These are phyloP conservation scores for Gallinago stenura DNA, from an alignment of 2,797 vertebrate genomes.

Conservation along the genomic window DNA sequence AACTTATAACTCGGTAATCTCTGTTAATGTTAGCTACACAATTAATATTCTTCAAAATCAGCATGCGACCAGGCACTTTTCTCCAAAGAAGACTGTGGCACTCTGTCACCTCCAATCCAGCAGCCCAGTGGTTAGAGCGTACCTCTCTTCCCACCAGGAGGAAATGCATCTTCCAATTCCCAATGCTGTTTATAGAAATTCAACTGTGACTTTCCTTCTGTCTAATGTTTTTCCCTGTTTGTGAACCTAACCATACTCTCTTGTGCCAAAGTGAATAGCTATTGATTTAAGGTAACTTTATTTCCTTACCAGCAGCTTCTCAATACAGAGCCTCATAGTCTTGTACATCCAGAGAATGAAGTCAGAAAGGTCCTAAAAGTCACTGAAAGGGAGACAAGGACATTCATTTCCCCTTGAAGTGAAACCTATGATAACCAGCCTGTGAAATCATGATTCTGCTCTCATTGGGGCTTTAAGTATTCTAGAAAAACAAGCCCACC, in stretches of 20 bases:
- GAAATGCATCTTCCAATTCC: background rate
- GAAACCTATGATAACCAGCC: background rate
- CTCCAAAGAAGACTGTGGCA: background rate
- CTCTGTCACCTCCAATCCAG: fast-evolving
- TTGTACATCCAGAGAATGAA: background rate
- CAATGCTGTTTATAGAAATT: background rate
- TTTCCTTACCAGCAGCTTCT: background rate
- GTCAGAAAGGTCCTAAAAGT: background rate
- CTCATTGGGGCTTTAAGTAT: background rate
- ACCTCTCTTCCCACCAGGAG: background rate
- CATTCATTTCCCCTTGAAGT: background rate
- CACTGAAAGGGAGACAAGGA: background rate
- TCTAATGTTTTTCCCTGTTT: background rate
- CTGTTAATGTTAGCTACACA: background rate
- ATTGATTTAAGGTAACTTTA: background rate
- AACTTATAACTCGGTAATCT: background rate
- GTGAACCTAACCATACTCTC: background rate
- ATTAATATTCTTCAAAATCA: background rate
- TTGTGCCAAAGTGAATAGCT: background rate
- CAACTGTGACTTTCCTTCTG: background rate
- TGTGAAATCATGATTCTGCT: background rate
- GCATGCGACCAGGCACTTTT: fast-evolving
- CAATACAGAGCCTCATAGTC: background rate
- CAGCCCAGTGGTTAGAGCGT: background rate
- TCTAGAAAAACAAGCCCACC: background rate